Evolutionary conservation across 1,140 invertebrate species (phyloP), one percentile per base, ranked within the genome.

Genomic region (Penaeus indicus): DNA sequence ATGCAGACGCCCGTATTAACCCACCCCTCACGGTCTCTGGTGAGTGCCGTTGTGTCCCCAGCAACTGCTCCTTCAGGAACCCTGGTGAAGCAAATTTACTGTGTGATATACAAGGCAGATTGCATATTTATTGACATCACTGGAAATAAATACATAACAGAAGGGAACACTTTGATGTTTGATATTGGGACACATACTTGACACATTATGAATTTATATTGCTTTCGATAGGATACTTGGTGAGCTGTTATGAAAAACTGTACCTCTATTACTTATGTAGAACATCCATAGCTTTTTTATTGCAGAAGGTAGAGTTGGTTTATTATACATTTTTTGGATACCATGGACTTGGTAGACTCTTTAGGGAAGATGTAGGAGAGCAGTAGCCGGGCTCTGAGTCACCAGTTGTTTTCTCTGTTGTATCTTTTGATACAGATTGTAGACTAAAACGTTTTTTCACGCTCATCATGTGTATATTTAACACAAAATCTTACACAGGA

Each of bases 11-110:
- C 60, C 95, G 96, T 91, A 94, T 97, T 91, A 95, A 96, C 72
- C 96, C 96, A 86, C 95, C 96, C 25, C 96, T 96, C 92, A 94
- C 97, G 87, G 97, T 96, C 93, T 96, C 96, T 63, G 96, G 95
- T 92, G 96, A 97, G 92, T 84, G 32, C 32, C 80, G 60, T 25
- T 47, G 60, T 63, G 61, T 78, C 54, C 21, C 47, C 75, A 22
- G 22, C 64, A 47, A 62, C 75, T 63, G 61, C 81, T 42, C 64
- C 81, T 47, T 61, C 42, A 38, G n/a, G 27, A 18, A 13, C 25
- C 63, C 62, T 64, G 13, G 25, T 83, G 54, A 54, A 54, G 54
- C 54, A 54, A 54, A 11, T 54, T 54, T 54, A 54, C 10, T 13
- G 54, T 54, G 54, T 54, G 54, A 54, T 54, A 54, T 54, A 54